Evolutionary conservation across 2,888 invertebrate species (phyloP), one percentile per base, ranked within the genome.

Genomic region (Ormyrus rosae): DNA sequence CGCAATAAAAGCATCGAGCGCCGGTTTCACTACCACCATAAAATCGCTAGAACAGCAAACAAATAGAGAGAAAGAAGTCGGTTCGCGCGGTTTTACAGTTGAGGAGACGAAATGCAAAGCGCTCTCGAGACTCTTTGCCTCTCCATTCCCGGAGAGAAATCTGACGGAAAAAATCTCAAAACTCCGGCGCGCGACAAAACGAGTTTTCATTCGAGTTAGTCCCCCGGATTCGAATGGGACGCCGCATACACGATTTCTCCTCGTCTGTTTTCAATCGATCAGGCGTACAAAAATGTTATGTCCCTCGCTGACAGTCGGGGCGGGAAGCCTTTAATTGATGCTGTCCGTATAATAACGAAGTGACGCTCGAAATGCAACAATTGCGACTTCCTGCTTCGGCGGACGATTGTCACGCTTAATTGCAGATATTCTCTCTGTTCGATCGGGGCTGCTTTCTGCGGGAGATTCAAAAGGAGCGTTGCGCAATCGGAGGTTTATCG

Each of bases 171-270:
- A 77, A 77, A 77, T 56, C 48, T 74, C 6, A 34, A 64, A 68
- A 13, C 56, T 68, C 46, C n/a, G 19, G 19, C 19, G 19, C 19
- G 55, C 50, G 73, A 9, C 61, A 19, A 19, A 81, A 78, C 81
- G 64, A 78, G 81, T 81, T 81, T 77, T 74, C 81, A 77, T 77
- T 73, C 81, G 72, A 77, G 68, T 50, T 63, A 13, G 53, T 19
- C 53, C 58, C 6, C 65, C 55, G 19, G 19, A 76, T 76, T 81
- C 74, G 48, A 74, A 70, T 64, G 64, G 69, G 68, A 46, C 55
- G 19, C 19, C 19, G 19, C 19, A 53, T 2, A 11, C 51, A 34
- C 60, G 58, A 81, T 81, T 81, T 81, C 81, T 77, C 81, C 60
- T 69, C 69, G 9, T 72, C 55, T 45, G 55, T 51, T 69, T 78